Percentiles rank a stretch among this genome's conserved stretches.
These are phyloP conservation scores for Echinarachnius parma DNA, from an alignment of 53 echinoderm and acorn worm genomes.

Conservation along the genomic window DNA sequence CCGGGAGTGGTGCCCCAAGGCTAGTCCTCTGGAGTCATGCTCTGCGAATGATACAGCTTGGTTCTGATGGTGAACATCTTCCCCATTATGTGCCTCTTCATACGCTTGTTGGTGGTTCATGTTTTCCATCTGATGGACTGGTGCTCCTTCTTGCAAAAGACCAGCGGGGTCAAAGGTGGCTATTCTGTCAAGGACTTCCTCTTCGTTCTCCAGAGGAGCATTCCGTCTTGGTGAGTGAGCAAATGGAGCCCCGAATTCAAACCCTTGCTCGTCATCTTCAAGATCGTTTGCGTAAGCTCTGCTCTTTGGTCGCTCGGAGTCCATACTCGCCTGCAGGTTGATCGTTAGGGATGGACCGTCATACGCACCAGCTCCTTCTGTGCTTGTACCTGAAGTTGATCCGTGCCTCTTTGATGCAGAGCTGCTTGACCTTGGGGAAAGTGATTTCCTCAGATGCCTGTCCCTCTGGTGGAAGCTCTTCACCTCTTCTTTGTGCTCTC, in stretches of 20 bases:
- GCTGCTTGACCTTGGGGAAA: slow-evolving; percentile 15
- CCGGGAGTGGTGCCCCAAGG: too few relatives aligned
- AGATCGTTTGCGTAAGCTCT: neutral
- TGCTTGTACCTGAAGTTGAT: neutral
- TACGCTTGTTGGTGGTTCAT: too few relatives aligned
- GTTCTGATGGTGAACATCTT: too few relatives aligned
- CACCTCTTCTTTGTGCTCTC: slow-evolving; percentile 58
- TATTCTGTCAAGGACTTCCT: slow-evolving; percentile 35
- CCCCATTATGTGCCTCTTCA: too few relatives aligned
- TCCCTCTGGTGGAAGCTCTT: slow-evolving; percentile 64
- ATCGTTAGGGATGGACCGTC: slow-evolving; percentile 1
- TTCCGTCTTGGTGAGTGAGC: slow-evolving; percentile 9
- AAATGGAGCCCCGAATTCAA: slow-evolving; percentile 29
- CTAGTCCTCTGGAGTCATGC: too few relatives aligned
- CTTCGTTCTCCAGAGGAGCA: slow-evolving; percentile 14
- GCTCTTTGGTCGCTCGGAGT: slow-evolving; percentile 6
- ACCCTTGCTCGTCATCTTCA: neutral
- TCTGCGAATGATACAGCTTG: too few relatives aligned
- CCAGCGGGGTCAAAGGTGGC: slow-evolving; percentile 19
- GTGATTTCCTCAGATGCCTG: slow-evolving; percentile 25
- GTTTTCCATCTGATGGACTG: too few relatives aligned
- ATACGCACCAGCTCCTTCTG: neutral
- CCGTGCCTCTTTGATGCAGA: neutral
- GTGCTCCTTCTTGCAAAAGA: too few relatives aligned
- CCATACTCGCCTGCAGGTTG: slow-evolving; percentile 2